Percentiles rank a stretch among this genome's conserved stretches.
Conservation (phyloP, 1,140 invertebrate genomes). For the Solenopsis fugax region DNA sequence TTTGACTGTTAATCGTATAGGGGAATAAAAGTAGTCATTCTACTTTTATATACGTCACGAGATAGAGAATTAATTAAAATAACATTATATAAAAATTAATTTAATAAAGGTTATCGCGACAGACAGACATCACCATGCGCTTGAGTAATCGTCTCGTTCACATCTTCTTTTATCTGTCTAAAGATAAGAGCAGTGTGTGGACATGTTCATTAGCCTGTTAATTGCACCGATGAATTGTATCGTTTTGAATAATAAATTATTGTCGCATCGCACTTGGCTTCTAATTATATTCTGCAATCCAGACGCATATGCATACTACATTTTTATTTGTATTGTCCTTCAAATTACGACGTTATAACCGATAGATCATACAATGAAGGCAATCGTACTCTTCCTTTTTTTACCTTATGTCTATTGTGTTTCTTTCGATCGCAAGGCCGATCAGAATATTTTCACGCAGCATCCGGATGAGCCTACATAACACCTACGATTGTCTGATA, state of each 20-base stretch:
- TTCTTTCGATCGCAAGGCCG: not conserved
- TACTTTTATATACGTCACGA: not conserved
- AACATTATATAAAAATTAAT: conserved; percentile 12
- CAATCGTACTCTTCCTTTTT: not conserved
- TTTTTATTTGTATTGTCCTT: not conserved
- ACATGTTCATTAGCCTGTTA: not conserved
- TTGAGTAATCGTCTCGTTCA: conserved; percentile 27
- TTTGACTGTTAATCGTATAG: not conserved
- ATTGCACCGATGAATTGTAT: not conserved
- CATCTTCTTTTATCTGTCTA: not conserved
- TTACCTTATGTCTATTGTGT: not conserved
- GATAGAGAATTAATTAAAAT: not conserved
- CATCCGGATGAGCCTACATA: not conserved
- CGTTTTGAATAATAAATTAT: conserved; percentile 2
- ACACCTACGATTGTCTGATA: not conserved
- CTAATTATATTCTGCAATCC: not conserved
- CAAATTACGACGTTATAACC: not conserved
- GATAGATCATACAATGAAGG: not conserved
- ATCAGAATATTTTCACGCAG: not conserved
- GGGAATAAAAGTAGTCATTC: not conserved
- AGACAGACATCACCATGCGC: not conserved
- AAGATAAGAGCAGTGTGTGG: not conserved
- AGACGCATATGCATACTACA: not conserved
- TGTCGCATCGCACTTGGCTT: not conserved
- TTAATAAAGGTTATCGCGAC: conserved; percentile 25